Conservation (phyloP, 1,140 invertebrate species). For the Cecropterus lyciades region DNA sequence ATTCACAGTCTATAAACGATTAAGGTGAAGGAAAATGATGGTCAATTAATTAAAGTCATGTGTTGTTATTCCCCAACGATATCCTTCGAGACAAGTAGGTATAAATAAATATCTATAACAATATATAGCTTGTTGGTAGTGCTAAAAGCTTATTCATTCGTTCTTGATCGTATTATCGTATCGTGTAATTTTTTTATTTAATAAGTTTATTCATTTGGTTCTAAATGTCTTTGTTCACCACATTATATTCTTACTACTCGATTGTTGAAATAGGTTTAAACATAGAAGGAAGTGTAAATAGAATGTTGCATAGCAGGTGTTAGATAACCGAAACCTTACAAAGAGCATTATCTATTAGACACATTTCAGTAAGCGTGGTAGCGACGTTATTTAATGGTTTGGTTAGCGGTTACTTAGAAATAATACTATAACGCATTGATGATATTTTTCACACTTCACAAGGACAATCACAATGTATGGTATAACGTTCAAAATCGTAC, state of each 20-base stretch:
- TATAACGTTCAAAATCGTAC: conserved; percentile 63
- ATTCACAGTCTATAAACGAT: conserved; percentile 13
- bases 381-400: conserved; percentile 16
- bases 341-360: conserved; percentile 6
- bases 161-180: too few relatives aligned
- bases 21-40: conserved; percentile 24
- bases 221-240: too few relatives aligned
- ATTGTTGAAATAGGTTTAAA: background rate
- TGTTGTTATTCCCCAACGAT: conserved; percentile 2
- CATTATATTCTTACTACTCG: too few relatives aligned
- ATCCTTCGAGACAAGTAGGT: conserved; percentile 9
- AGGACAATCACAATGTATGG: conserved; percentile 43
- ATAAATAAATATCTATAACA: background rate
- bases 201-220: too few relatives aligned
- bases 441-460: conserved; percentile 48
- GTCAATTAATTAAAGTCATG: conserved; percentile 23
- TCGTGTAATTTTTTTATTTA: too few relatives aligned
- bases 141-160: too few relatives aligned
- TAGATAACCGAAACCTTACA: conserved; percentile 13
- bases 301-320: background rate
- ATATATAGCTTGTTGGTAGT: too few relatives aligned
- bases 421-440: conserved; percentile 38
- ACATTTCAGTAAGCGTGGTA: conserved; percentile 16
- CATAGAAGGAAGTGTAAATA: background rate
- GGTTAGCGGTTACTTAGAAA: conserved; percentile 27